phyloP scores from a whole-genome alignment of 2,888 invertebrate genomes.

The Timema podura region DNA sequence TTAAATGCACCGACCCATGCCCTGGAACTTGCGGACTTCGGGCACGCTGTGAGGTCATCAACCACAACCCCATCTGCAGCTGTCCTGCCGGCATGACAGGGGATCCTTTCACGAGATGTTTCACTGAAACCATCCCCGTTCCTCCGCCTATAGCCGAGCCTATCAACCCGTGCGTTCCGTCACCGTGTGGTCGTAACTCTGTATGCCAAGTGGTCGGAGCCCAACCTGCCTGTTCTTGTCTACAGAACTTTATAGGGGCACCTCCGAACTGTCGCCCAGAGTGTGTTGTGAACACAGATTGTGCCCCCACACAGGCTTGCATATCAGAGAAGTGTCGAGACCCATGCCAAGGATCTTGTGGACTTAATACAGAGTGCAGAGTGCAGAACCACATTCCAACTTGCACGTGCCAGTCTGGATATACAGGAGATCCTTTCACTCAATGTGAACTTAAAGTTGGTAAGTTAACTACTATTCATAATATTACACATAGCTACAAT shows the following conservation, averaged over 20 bases:
- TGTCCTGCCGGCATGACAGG: conserved; percentile 41
- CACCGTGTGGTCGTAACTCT: conserved; percentile 52
- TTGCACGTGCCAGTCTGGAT: conserved; percentile 55
- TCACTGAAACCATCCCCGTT: conserved; percentile 32
- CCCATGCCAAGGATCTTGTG: conserved; percentile 50
- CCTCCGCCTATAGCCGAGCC: conserved; percentile 46
- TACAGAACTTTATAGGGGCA: conserved; percentile 57
- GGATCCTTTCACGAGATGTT: conserved; percentile 44
- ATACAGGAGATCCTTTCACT: conserved; percentile 71
- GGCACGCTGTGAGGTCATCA: conserved; percentile 40
- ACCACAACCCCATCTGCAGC: conserved; percentile 41
- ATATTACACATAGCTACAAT: neutral
- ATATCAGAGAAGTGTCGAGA: conserved; percentile 47
- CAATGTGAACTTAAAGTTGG: conserved; percentile 57
- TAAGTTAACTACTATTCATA: conserved; percentile 36
- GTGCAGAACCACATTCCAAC: conserved; percentile 47
- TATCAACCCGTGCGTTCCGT: conserved; percentile 61
- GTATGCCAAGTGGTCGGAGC: conserved; percentile 42
- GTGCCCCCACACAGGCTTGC: conserved; percentile 47
- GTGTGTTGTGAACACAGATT: conserved; percentile 51
- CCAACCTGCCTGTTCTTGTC: conserved; percentile 55
- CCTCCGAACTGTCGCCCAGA: conserved; percentile 72
- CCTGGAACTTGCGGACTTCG: conserved; percentile 39
- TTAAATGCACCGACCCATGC: conserved; percentile 42
- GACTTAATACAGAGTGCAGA: conserved; percentile 48